Conservation (phyloP, 2,113 vertebrate species). For the Delphinapterus leucas region DNA sequence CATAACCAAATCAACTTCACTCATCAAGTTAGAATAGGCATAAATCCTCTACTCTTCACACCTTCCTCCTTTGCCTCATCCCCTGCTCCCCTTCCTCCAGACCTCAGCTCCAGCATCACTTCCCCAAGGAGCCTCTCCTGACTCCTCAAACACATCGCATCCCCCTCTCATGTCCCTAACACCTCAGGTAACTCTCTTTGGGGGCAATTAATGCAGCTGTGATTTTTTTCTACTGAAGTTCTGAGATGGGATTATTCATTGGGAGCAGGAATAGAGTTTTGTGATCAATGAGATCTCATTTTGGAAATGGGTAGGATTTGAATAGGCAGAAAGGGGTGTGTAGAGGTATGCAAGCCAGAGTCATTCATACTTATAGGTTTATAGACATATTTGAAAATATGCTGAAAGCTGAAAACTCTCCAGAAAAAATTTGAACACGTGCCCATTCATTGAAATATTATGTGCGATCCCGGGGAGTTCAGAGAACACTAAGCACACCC, state of each 20-base stretch:
- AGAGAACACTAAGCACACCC: background rate
- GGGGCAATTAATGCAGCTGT: background rate
- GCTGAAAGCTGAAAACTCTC: background rate
- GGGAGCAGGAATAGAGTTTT: background rate
- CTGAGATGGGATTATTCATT: background rate
- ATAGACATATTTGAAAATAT: background rate
- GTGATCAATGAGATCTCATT: background rate
- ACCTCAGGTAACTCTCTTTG: background rate
- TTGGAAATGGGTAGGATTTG: background rate
- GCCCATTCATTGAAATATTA: background rate
- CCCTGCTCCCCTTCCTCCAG: background rate
- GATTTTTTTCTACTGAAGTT: background rate
- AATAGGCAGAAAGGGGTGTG: background rate
- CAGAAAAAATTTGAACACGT: background rate
- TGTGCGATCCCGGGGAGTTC: background rate
- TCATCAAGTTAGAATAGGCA: background rate
- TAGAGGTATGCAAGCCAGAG: background rate
- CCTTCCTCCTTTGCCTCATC: background rate
- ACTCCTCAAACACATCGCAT: fast-evolving
- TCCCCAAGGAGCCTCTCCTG: background rate
- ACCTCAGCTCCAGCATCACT: background rate
- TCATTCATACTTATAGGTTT: background rate
- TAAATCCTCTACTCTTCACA: background rate
- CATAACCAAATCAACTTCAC: background rate
- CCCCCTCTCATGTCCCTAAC: background rate